These are phyloP conservation scores for Lacerta viridis DNA, from an alignment of 2,797 vertebrate genomes.

Conservation along the genomic window DNA sequence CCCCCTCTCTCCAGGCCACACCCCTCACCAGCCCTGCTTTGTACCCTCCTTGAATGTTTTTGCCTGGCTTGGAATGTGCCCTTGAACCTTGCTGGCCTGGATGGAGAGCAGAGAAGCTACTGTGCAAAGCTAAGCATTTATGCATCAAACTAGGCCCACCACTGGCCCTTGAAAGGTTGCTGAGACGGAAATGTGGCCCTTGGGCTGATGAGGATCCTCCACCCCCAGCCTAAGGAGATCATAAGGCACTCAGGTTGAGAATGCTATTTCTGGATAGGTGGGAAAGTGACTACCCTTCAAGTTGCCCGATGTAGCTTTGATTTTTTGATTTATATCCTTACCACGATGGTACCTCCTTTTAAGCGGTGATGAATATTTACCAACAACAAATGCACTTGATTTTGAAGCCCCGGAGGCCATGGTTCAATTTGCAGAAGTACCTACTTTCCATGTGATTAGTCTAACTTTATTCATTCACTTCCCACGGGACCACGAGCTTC, in stretches of 20 bases:
- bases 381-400: constrained; percentile 14
- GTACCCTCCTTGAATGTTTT: too few relatives aligned
- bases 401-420: constrained; percentile 5
- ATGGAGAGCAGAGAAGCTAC: too few relatives aligned
- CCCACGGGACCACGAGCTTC: constrained; percentile 11
- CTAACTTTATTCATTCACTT: constrained; percentile 12
- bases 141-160: too few relatives aligned
- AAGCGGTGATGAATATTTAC: constrained; percentile 16
- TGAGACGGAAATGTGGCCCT: too few relatives aligned
- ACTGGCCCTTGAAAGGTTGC: too few relatives aligned
- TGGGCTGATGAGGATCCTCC: too few relatives aligned
- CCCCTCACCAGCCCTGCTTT: too few relatives aligned
- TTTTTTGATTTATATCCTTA: constrained; percentile 30
- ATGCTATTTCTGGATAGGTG: not conserved
- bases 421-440: constrained; percentile 34
- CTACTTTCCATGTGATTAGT: constrained; percentile 22
- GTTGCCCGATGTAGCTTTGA: not conserved
- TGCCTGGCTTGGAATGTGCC: too few relatives aligned
- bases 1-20: too few relatives aligned
- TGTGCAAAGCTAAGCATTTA: too few relatives aligned
- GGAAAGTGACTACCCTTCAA: not conserved
- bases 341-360: constrained; percentile 6
- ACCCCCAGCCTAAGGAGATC: not conserved
- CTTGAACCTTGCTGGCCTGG: too few relatives aligned
- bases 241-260: not conserved